phyloP scores from a whole-genome alignment of 2,113 vertebrate species.

The Ahaetulla prasina region DNA sequence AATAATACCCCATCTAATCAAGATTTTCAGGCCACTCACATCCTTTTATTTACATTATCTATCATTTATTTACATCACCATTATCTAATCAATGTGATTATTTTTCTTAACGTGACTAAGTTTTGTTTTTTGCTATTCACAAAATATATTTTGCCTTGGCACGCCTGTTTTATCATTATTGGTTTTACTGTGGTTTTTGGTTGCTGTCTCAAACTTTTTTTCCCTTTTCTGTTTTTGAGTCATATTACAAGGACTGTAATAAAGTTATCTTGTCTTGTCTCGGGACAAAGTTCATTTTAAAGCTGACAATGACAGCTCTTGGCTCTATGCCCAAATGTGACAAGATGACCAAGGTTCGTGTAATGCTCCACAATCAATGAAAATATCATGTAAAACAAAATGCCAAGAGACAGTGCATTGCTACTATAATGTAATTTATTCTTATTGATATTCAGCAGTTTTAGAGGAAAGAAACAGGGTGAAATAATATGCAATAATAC shows the following conservation, averaged over 20 bases:
- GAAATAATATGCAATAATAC: background rate
- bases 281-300: constrained; percentile 25
- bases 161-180: background rate
- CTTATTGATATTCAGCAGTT: background rate
- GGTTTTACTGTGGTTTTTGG: background rate
- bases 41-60: background rate
- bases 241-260: background rate
- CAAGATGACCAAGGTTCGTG: constrained; percentile 41
- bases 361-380: constrained; percentile 33
- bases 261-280: background rate
- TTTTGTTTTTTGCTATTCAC: background rate
- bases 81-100: background rate
- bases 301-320: constrained; percentile 44
- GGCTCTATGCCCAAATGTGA: constrained; percentile 24
- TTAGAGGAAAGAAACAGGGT: background rate
- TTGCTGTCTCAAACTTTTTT: background rate
- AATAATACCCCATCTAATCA: background rate
- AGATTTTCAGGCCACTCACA: background rate
- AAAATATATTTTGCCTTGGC: background rate
- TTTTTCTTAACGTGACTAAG: background rate
- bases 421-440: background rate
- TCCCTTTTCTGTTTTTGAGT: background rate
- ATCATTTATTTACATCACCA: background rate
- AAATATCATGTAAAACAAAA: constrained; percentile 47
- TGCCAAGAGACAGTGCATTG: background rate